These are phyloP conservation scores for Chanos chanos DNA, from an alignment of 2,797 vertebrate species.

Conservation along the genomic window DNA sequence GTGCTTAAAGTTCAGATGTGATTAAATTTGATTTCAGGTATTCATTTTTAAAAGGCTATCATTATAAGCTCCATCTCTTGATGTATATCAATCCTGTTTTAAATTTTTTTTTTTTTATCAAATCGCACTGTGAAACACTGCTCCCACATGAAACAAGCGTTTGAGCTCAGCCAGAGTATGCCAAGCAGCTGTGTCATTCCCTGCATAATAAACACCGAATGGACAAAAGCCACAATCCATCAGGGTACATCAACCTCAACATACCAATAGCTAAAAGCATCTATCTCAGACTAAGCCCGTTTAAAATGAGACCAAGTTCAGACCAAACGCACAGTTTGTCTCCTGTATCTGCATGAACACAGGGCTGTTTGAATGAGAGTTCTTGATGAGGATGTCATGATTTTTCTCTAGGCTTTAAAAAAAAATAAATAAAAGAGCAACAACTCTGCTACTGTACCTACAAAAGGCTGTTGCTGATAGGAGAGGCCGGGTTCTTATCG, in stretches of 20 bases:
- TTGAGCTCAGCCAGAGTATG: neutral
- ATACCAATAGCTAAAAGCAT: neutral
- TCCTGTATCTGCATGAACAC: too few relatives aligned
- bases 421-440: too few relatives aligned
- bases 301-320: too few relatives aligned
- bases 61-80: neutral
- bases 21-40: too few relatives aligned
- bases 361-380: too few relatives aligned
- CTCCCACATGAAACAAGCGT: constrained; percentile 4
- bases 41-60: too few relatives aligned
- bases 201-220: constrained; percentile 8
- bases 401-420: too few relatives aligned
- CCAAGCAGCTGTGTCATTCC: neutral
- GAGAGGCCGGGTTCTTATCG: neutral
- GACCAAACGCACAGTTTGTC: too few relatives aligned
- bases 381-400: too few relatives aligned
- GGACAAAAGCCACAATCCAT: neutral
- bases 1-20: too few relatives aligned
- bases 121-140: neutral
- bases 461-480: too few relatives aligned
- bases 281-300: neutral
- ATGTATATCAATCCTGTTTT: neutral
- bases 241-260: neutral
- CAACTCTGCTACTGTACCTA: too few relatives aligned
- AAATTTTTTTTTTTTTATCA: neutral